Base-by-base conservation (phyloP, 2,113 vertebrate species). In the Perca fluviatilis region DNA sequence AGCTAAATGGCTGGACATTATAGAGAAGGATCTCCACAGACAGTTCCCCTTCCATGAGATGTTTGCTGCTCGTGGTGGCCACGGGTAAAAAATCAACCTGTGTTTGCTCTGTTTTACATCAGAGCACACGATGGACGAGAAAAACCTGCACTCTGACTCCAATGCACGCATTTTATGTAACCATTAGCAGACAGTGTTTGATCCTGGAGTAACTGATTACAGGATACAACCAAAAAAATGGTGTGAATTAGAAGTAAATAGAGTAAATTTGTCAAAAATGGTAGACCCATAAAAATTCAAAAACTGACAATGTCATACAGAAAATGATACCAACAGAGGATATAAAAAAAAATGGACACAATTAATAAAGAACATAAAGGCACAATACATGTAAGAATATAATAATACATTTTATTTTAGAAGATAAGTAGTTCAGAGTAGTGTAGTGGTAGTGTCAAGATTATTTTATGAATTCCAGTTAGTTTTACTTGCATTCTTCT, bases 11-110 rank as follows among this genome's bases (percentile, higher is more conserved):
- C 72, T 97, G 88, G 97, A 98, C 86, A 97, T 97, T 84, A 98
- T 98, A 63, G 97, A 98, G 91, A 98, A 98, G 82, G 97, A 98
- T 81, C 94, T 98, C 10, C 97, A 98, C 85, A 92, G 97, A 61
- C 97, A 98, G 92, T 98, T 98, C 70, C 97, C 97, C 53, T 98
- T 98, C 89, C 97, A 98, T 8, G 97, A 98, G 93, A 97, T 98
- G 97, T 98, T 98, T 92, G 97, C 96, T 61, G 96, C 96, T 56
- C 96, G 97, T 23, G 97, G 97, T 6, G 97, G 97, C 40, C 97
- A 97, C 4, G 97, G 97, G 97, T 98, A 94, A 96, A 15, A 43
- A 15, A 12, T 7, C 23, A n/a, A 4, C 10, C 1, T 33, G 30
- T 5, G 30, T 30, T 30, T 30, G 30, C 30, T 30, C 30, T 79